Evolutionary conservation across 2,113 vertebrate species (phyloP).

Genomic region (Neogale vison): DNA sequence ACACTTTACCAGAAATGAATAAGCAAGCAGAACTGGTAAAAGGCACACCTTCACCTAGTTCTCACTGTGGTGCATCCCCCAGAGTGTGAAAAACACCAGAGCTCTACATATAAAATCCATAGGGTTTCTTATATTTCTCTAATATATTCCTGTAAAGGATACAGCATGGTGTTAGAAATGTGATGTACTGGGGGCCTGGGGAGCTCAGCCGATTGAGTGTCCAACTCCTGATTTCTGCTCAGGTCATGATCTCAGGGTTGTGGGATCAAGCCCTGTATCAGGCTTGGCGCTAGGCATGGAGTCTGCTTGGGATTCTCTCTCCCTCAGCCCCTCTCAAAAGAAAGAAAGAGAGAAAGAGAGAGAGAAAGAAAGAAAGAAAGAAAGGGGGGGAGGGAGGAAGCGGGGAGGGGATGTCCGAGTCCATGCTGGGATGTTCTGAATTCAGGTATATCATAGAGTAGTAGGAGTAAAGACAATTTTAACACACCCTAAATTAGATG

Average conservation of each 20-base stretch:
- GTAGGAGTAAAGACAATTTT: conserved; percentile 8
- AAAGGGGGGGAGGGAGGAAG: too few species aligned
- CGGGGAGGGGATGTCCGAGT: neutral
- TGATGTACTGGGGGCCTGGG: neutral
- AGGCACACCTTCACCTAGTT: neutral
- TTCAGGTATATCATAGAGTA: neutral
- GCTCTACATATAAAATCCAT: neutral
- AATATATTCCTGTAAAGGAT: neutral
- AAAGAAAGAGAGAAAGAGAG: neutral
- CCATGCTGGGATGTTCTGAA: conserved; percentile 15
- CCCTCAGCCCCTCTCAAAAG: neutral
- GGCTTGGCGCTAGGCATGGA: neutral
- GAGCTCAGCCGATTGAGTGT: neutral
- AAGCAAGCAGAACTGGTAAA: neutral
- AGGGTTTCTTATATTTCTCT: neutral
- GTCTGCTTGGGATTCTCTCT: neutral
- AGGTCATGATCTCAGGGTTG: neutral
- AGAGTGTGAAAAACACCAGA: neutral
- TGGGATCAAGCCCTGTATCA: neutral
- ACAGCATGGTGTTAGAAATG: neutral
- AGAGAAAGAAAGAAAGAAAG: too few species aligned
- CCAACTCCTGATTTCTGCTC: neutral
- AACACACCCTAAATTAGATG: neutral
- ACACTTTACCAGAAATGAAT: neutral
- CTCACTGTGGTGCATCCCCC: neutral